These are phyloP conservation scores for Lucilia cuprina DNA, from an alignment of 1,140 invertebrate genomes.

Conservation along the genomic window DNA sequence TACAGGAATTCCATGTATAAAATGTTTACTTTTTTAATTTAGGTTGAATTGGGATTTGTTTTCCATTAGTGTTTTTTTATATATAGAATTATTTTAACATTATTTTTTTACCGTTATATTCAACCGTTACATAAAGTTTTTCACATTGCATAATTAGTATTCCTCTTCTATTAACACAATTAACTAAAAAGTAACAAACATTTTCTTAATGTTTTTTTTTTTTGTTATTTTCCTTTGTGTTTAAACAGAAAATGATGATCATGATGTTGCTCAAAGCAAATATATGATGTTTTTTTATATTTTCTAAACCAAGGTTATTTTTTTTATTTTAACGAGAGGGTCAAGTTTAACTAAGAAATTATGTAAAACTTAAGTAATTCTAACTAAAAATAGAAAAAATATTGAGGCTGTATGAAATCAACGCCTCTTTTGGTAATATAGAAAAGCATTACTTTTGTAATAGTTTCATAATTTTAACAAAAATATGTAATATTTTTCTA, in stretches of 20 bases:
- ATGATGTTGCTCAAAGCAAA: neutral
- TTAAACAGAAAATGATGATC: neutral
- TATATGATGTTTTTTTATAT: neutral
- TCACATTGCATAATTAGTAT: neutral
- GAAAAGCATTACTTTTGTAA: too few relatives aligned
- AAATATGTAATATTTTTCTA: too few relatives aligned
- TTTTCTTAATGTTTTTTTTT: neutral
- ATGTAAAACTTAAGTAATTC: neutral
- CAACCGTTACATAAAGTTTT: neutral
- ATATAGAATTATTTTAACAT: too few relatives aligned
- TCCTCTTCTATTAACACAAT: neutral
- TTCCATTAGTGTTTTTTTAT: neutral
- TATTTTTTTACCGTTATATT: too few relatives aligned
- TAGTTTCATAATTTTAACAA: too few relatives aligned
- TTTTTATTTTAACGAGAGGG: neutral
- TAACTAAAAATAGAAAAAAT: neutral
- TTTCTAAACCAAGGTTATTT: neutral
- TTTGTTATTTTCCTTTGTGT: neutral
- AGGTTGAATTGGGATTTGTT: neutral
- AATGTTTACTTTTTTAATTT: neutral
- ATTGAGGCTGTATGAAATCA: neutral
- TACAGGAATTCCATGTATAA: too few relatives aligned
- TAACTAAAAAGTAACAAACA: neutral
- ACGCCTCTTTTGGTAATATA: neutral
- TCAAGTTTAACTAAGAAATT: neutral